Percentiles rank a stretch among this genome's conserved stretches.
Conservation (phyloP, 2,888 invertebrate genomes). For the Pasiphila rectangulata region DNA sequence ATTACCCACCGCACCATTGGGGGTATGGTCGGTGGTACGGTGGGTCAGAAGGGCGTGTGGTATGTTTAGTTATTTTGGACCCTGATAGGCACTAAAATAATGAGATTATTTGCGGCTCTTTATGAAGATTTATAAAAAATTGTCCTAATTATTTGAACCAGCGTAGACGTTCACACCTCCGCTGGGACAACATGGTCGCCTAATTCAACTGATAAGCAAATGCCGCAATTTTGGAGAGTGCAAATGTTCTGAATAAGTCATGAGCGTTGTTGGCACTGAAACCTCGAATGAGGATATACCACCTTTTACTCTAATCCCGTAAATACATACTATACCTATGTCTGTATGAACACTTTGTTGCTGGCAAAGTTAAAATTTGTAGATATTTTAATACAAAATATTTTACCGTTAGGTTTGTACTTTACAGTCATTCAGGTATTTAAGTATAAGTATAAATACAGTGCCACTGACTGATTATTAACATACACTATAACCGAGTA, state of each 20-base stretch:
- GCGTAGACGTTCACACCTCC: not conserved
- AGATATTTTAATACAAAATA: not conserved
- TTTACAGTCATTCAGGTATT: too few species aligned
- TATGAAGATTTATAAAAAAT: too few species aligned
- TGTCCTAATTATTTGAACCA: not conserved
- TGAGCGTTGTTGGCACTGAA: slow-evolving; percentile 16
- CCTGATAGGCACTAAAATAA: too few species aligned
- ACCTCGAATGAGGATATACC: slow-evolving; percentile 12
- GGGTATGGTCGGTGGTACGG: too few species aligned
- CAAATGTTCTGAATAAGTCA: slow-evolving; percentile 26
- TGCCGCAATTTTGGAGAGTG: slow-evolving; percentile 11
- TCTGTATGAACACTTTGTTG: slow-evolving; percentile 3
- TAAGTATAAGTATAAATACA: too few species aligned
- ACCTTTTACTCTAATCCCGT: slow-evolving; percentile 8
- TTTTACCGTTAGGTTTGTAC: too few species aligned
- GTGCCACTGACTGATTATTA: too few species aligned
- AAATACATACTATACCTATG: slow-evolving; percentile 4
- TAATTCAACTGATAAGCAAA: slow-evolving; percentile 24
- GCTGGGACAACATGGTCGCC: not conserved
- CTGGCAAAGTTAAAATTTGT: not conserved
- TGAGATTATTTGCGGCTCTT: too few species aligned
- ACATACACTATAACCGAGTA: too few species aligned
- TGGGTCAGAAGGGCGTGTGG: too few species aligned
- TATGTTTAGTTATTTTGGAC: too few species aligned
- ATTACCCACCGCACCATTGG: too few species aligned